Percentiles rank a stretch among this genome's conserved stretches.
phyloP scores from a whole-genome alignment of 2,888 invertebrate genomes.

The Cerceris rybyensis region DNA sequence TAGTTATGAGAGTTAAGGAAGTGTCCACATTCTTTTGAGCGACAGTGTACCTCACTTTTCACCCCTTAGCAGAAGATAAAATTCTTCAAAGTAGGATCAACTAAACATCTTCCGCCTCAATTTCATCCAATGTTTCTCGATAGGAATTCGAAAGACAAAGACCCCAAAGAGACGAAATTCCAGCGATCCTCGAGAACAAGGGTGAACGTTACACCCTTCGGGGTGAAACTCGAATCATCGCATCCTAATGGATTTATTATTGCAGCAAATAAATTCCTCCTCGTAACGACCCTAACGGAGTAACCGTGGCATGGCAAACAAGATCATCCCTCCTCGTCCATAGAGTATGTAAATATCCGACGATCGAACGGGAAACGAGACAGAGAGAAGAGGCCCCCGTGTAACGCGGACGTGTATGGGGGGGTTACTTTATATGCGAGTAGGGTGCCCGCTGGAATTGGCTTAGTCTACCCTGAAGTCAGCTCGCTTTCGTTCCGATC shows the following conservation, averaged over 20 bases:
- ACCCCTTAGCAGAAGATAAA: not conserved
- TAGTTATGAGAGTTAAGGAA: too few relatives aligned
- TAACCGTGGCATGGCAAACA: conserved; percentile 80
- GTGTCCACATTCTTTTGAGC: too few relatives aligned
- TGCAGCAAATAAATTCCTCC: conserved; percentile 80
- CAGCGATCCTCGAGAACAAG: conserved; percentile 28
- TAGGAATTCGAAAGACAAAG: conserved; percentile 21
- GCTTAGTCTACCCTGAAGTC: conserved; percentile 74
- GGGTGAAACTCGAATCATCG: conserved; percentile 68
- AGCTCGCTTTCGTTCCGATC: conserved; percentile 69
- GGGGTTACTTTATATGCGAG: conserved; percentile 78
- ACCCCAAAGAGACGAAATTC: not conserved
- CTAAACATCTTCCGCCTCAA: not conserved
- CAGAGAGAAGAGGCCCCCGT: conserved; percentile 59
- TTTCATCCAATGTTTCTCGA: not conserved
- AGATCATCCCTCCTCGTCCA: conserved; percentile 80
- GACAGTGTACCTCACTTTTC: too few relatives aligned
- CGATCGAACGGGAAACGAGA: conserved; percentile 61
- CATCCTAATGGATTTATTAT: conserved; percentile 81
- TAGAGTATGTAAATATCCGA: conserved; percentile 80
- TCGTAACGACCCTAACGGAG: conserved; percentile 80
- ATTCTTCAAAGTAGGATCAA: not conserved
- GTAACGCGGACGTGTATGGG: conserved; percentile 70
- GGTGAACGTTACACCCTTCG: conserved; percentile 57
- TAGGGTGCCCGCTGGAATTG: conserved; percentile 75